A percentile compares a stretch with the other conserved stretches of the same genome.
phyloP scores from a whole-genome alignment of 2,113 vertebrate species.

The Trematocara zebra region DNA sequence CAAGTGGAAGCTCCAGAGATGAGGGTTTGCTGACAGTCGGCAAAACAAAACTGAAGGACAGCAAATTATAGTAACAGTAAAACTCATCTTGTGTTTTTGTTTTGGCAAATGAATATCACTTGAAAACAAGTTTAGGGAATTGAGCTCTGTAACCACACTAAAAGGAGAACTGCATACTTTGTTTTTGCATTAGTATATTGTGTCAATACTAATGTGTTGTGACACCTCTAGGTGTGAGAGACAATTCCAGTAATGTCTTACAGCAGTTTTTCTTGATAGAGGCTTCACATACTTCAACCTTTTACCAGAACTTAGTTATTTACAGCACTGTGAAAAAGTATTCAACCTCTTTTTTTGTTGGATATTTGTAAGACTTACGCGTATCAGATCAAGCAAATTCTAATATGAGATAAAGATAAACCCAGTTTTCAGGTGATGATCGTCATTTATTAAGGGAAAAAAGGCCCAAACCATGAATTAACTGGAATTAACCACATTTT shows the following conservation, averaged over 20 bases:
- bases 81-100: not conserved
- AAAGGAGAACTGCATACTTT: not conserved
- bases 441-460: rapidly evolving
- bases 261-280: not conserved
- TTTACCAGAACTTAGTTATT: rapidly evolving
- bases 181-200: not conserved
- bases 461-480: not conserved
- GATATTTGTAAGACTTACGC: rapidly evolving
- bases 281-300: not conserved
- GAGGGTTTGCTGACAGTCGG: rapidly evolving
- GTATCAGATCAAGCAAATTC: not conserved
- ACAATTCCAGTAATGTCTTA: not conserved
- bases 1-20: not conserved
- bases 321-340: not conserved
- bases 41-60: not conserved
- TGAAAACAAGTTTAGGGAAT: not conserved
- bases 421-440: not conserved
- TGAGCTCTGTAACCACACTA: not conserved
- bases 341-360: rapidly evolving
- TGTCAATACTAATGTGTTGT: not conserved
- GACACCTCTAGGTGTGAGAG: not conserved
- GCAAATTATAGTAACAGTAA: not conserved
- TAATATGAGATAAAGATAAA: not conserved
- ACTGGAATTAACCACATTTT: not conserved
- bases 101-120: not conserved